These are phyloP conservation scores for Adineta ricciae DNA, from an alignment of 2,888 invertebrate species.

Conservation along the genomic window DNA sequence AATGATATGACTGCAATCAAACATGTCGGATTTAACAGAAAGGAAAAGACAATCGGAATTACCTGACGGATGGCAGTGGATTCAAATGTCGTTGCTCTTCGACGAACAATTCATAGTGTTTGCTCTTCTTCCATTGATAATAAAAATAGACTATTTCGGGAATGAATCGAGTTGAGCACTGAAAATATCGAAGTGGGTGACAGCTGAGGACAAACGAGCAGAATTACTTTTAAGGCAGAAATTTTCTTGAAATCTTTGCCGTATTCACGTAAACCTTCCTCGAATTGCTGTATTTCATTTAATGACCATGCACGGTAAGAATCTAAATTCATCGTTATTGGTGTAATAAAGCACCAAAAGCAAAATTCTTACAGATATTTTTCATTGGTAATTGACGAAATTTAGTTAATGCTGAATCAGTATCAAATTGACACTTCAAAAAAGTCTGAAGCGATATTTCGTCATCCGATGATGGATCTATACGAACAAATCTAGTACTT, in stretches of 20 bases:
- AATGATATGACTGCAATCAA: background rate
- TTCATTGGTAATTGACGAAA: background rate
- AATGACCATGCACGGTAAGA: background rate
- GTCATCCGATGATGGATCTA: background rate
- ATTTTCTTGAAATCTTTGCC: background rate
- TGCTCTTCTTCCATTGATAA: background rate
- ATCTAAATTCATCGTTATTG: background rate
- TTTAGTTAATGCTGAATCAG: background rate
- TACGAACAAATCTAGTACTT: background rate
- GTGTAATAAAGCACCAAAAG: no score
- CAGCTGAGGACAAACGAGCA: background rate
- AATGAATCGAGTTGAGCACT: background rate
- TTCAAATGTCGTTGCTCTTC: background rate
- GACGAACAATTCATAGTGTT: background rate
- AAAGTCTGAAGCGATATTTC: background rate
- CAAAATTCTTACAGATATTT: background rate
- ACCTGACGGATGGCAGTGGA: background rate
- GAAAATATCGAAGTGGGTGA: no score
- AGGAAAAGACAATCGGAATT: background rate
- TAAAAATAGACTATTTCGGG: background rate
- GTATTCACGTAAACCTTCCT: background rate
- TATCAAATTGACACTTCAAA: background rate
- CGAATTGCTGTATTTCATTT: background rate
- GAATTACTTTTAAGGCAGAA: background rate
- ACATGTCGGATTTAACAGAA: no score